Percentiles rank a stretch among this genome's conserved stretches.
Conservation (phyloP, 1,140 invertebrate genomes). For the Caenorhabditis brenneri region DNA sequence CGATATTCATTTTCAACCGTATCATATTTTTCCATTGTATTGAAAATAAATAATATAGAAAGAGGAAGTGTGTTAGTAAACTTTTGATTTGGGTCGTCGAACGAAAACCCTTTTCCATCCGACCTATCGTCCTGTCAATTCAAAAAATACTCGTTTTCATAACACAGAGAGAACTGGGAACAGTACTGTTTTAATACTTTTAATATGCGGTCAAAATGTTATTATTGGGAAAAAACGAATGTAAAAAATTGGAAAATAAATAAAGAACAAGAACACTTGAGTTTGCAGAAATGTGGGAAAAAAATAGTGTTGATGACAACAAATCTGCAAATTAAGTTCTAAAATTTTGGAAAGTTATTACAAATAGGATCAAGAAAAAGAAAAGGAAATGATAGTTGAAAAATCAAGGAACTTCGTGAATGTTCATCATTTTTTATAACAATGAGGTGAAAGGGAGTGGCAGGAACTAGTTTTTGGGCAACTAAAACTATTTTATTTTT, state of each 20-base stretch:
- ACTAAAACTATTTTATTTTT: background rate
- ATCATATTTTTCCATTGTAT: conserved; percentile 30
- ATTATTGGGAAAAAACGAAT: background rate
- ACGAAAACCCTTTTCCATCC: conserved; percentile 18
- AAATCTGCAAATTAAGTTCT: background rate
- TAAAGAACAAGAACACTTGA: background rate
- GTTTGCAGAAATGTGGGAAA: background rate
- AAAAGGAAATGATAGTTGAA: background rate
- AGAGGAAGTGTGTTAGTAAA: background rate
- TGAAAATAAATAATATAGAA: background rate
- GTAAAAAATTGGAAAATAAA: background rate
- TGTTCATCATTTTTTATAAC: background rate
- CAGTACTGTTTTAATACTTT: background rate
- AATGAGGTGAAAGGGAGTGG: background rate
- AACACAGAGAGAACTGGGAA: too few relatives aligned
- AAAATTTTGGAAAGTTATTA: background rate
- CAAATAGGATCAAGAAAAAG: background rate
- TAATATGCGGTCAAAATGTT: background rate
- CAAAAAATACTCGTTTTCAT: background rate
- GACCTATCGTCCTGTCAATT: conserved; percentile 1
- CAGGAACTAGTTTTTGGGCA: background rate
- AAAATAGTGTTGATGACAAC: background rate
- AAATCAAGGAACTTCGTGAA: background rate
- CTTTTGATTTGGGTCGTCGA: background rate
- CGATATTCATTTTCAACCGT: conserved; percentile 27